These are phyloP conservation scores for Pangasianodon hypophthalmus DNA, from an alignment of 2,113 vertebrate genomes.

Conservation along the genomic window DNA sequence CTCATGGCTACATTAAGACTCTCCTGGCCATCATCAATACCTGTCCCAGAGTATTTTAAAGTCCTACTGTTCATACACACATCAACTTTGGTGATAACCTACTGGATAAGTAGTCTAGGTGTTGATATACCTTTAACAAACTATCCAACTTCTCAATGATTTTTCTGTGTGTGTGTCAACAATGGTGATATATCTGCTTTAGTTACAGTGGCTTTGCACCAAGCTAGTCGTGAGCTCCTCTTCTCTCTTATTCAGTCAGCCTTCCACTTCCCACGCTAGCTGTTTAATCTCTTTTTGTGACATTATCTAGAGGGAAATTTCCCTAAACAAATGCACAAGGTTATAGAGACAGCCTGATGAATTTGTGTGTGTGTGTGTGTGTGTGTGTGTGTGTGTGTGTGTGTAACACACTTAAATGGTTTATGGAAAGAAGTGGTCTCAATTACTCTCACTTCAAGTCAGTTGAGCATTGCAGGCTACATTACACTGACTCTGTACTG, in stretches of 20 bases:
- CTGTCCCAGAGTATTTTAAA: slow-evolving; percentile 21
- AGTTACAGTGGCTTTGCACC: slow-evolving; percentile 43
- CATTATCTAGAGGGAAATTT: slow-evolving; percentile 31
- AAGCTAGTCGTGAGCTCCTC: background rate
- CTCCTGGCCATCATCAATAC: slow-evolving; percentile 35
- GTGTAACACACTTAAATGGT: background rate
- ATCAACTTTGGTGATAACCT: slow-evolving; percentile 24
- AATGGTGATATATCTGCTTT: slow-evolving; percentile 47
- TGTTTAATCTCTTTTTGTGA: slow-evolving; percentile 44
- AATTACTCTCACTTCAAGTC: slow-evolving; percentile 13
- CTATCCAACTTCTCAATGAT: slow-evolving; percentile 26
- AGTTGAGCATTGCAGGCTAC: background rate
- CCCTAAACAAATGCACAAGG: slow-evolving; percentile 29
- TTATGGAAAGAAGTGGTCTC: background rate
- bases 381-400: slow-evolving; percentile 8
- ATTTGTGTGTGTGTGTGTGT: slow-evolving; percentile 19
- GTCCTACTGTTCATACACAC: slow-evolving; percentile 31
- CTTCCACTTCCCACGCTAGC: slow-evolving; percentile 7
- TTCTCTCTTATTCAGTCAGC: slow-evolving; percentile 37
- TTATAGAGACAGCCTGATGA: slow-evolving; percentile 30
- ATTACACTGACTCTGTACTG: background rate
- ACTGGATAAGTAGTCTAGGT: slow-evolving; percentile 5
- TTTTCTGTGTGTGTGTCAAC: slow-evolving; percentile 45
- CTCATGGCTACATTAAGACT: slow-evolving; percentile 35
- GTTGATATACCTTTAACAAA: slow-evolving; percentile 43